Evolutionary conservation across 2,888 invertebrate species (phyloP).

Genomic region (Anaspis maculata): DNA sequence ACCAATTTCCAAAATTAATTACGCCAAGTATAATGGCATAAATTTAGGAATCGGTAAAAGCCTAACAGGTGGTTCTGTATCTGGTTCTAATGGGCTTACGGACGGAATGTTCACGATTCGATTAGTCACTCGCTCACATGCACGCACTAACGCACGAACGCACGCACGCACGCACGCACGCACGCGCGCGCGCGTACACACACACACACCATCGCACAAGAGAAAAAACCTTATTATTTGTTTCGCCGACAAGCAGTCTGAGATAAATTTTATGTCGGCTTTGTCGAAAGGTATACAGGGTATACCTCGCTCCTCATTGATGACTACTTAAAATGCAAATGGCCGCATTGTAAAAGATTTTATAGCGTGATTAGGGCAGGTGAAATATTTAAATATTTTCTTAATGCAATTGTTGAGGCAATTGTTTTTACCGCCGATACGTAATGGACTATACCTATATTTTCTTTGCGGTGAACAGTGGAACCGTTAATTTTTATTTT

Average conservation of each 20-base stretch:
- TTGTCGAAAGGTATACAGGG: constrained; percentile 15
- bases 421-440: constrained; percentile 5
- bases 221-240: constrained; percentile 15
- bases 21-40: too few species aligned
- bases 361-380: constrained; percentile 14
- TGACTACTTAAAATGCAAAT: constrained; percentile 18
- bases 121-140: too few species aligned
- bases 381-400: constrained; percentile 18
- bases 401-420: constrained; percentile 15
- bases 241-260: constrained; percentile 18
- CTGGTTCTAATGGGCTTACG: constrained; percentile 16
- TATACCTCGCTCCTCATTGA: constrained; percentile 16
- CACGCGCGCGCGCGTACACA: too few species aligned
- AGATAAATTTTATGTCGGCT: constrained; percentile 17
- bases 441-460: too few species aligned
- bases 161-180: too few species aligned
- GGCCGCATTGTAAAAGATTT: constrained; percentile 17
- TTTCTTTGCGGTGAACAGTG: too few species aligned
- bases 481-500: not conserved
- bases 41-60: constrained; percentile 12
- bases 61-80: constrained; percentile 15
- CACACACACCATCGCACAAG: not conserved
- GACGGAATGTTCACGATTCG: constrained; percentile 16
- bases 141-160: too few species aligned
- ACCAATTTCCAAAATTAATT: too few species aligned